Percentiles rank a stretch among this genome's conserved stretches.
Conservation (phyloP, 2,888 invertebrate species). For the Leucophenga maculata region DNA sequence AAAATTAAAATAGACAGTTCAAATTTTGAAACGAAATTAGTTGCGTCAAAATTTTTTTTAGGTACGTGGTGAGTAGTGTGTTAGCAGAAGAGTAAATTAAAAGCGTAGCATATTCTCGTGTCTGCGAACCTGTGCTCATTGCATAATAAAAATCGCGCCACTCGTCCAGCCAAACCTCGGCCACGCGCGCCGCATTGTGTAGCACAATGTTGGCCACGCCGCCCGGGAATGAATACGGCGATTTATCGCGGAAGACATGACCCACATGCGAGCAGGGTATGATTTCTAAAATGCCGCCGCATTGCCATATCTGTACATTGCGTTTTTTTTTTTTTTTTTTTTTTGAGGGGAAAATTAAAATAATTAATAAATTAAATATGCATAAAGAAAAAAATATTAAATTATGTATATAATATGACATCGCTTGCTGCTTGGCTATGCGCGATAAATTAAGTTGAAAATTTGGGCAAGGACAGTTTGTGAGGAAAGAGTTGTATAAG, state of each 20-base stretch:
- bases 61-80: conserved; percentile 13
- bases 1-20: neutral
- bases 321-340: neutral
- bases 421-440: conserved; percentile 16
- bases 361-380: conserved; percentile 13
- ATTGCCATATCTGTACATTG: conserved; percentile 89
- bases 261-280: conserved; percentile 97
- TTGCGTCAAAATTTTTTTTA: neutral
- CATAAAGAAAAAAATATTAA: conserved; percentile 18
- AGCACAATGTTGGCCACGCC: conserved; percentile 97
- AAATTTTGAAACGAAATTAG: neutral
- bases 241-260: conserved; percentile 97
- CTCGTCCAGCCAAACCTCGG: conserved; percentile 99
- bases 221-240: conserved; percentile 99
- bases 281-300: conserved; percentile 95
- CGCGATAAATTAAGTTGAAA: conserved; percentile 10
- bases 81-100: neutral
- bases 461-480: conserved; percentile 3
- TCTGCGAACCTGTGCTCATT: conserved; percentile 94
- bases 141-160: conserved; percentile 99
- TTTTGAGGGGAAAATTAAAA: conserved; percentile 26
- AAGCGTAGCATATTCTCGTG: neutral
- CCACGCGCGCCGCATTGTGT: conserved; percentile 98
- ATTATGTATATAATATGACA: conserved; percentile 19
- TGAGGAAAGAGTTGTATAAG: neutral